A percentile compares a stretch with the other conserved stretches of the same genome.
These are phyloP conservation scores for Phoxinus dragarum DNA, from an alignment of 2,797 vertebrate genomes.

Conservation along the genomic window DNA sequence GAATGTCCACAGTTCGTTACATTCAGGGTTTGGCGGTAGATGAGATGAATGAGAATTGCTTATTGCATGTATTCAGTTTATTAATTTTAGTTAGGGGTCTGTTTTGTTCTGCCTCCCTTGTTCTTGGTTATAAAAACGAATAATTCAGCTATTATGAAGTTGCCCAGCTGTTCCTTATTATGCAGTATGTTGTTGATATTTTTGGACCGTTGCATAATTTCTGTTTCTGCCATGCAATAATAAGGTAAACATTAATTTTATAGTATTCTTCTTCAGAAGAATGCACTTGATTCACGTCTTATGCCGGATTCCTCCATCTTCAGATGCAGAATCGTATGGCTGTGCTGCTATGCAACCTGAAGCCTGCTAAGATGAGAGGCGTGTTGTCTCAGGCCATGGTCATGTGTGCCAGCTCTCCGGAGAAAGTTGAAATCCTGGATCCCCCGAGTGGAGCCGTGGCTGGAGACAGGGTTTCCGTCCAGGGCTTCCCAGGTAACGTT, in stretches of 20 bases:
- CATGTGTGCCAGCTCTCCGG: conserved; percentile 96
- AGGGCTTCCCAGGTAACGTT: conserved; percentile 87
- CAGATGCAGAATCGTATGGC: conserved; percentile 99
- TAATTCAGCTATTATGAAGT: conserved; percentile 34
- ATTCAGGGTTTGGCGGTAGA: neutral
- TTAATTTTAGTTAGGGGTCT: conserved; percentile 15
- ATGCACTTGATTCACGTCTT: neutral
- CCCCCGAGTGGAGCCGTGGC: conserved; percentile 87
- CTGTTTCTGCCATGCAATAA: neutral
- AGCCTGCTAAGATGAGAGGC: conserved; percentile 97
- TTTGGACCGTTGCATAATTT: neutral
- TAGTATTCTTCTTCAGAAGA: too few species aligned
- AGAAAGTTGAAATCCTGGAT: conserved; percentile 94
- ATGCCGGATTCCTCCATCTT: neutral
- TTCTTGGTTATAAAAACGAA: conserved; percentile 18
- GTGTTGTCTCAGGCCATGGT: conserved; percentile 96
- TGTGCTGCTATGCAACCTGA: conserved; percentile 93
- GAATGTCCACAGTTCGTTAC: neutral
- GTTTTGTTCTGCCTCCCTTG: conserved; percentile 8
- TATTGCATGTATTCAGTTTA: conserved; percentile 26
- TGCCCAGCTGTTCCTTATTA: conserved; percentile 28
- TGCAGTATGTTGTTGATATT: conserved; percentile 13
- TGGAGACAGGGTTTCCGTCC: conserved; percentile 91
- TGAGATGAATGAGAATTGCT: conserved; percentile 12
- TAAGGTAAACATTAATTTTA: neutral